These are phyloP conservation scores for Pyrrhia umbra DNA, from an alignment of 2,888 invertebrate genomes.

Conservation along the genomic window DNA sequence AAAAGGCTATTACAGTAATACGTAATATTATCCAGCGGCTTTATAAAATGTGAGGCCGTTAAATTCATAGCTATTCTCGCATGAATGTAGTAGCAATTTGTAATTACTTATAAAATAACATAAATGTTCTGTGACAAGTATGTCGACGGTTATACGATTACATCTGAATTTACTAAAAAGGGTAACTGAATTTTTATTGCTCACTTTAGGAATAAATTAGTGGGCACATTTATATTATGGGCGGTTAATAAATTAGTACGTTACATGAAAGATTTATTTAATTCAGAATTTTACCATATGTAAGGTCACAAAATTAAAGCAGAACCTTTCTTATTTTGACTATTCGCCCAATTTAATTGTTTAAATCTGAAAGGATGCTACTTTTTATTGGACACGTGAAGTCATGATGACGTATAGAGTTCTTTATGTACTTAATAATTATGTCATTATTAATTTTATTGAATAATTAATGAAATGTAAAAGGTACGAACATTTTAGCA, in stretches of 20 bases:
- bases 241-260: conserved; percentile 22
- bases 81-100: conserved; percentile 18
- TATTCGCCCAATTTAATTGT: not conserved
- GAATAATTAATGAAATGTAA: too few species aligned
- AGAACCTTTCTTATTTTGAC: not conserved
- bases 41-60: conserved; percentile 8
- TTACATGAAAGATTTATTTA: conserved; percentile 26
- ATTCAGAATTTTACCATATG: not conserved
- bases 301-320: not conserved
- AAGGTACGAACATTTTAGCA: conserved; percentile 7
- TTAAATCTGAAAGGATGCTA: not conserved
- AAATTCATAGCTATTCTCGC: conserved; percentile 21
- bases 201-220: conserved; percentile 35
- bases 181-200: conserved; percentile 38
- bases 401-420: too few species aligned
- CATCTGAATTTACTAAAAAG: conserved; percentile 39
- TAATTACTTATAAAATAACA: conserved; percentile 33
- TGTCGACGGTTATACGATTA: conserved; percentile 52
- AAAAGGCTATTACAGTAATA: conserved; percentile 24
- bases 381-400: not conserved
- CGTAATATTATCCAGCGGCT: conserved; percentile 5
- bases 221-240: conserved; percentile 29
- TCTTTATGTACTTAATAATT: too few species aligned
- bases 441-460: too few species aligned
- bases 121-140: conserved; percentile 44